Evolutionary conservation across 2,113 vertebrate genomes (phyloP).

Genomic region (Uropsilus gracilis): DNA sequence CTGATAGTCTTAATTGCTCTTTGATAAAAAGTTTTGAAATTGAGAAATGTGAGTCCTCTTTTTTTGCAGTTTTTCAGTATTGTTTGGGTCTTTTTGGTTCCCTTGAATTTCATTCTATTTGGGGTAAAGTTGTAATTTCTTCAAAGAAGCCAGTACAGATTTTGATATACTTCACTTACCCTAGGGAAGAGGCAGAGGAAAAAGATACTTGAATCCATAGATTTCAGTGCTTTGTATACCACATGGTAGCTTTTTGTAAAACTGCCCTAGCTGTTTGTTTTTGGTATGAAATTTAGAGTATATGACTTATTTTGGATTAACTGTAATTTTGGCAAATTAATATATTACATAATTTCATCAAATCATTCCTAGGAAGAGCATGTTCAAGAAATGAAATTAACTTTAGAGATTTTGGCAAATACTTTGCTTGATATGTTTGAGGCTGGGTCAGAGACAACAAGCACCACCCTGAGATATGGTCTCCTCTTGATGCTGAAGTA

Average conservation of each 20-base stretch:
- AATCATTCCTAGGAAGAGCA: slow-evolving; percentile 75
- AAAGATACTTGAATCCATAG: neutral
- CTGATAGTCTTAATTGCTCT: no score
- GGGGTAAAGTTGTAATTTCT: no score
- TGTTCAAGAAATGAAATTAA: slow-evolving; percentile 51
- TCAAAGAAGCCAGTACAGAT: no score
- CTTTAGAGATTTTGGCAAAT: slow-evolving; percentile 38
- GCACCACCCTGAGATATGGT: slow-evolving; percentile 81
- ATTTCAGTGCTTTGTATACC: neutral
- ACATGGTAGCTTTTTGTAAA: neutral
- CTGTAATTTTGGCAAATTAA: neutral
- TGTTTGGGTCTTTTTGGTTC: no score
- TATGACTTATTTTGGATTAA: neutral
- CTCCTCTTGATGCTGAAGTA: slow-evolving; percentile 83
- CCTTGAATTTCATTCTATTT: neutral
- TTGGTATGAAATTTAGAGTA: neutral
- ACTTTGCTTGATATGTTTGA: slow-evolving; percentile 70
- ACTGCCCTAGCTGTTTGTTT: no score
- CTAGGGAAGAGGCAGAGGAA: neutral
- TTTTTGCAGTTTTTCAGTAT: neutral
- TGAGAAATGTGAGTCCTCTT: no score
- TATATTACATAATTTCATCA: neutral
- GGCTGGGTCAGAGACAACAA: slow-evolving; percentile 82
- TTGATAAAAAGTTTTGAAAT: no score
- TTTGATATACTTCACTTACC: no score